phyloP scores from a whole-genome alignment of 2,888 invertebrate species.

The Andrena haemorrhoa region DNA sequence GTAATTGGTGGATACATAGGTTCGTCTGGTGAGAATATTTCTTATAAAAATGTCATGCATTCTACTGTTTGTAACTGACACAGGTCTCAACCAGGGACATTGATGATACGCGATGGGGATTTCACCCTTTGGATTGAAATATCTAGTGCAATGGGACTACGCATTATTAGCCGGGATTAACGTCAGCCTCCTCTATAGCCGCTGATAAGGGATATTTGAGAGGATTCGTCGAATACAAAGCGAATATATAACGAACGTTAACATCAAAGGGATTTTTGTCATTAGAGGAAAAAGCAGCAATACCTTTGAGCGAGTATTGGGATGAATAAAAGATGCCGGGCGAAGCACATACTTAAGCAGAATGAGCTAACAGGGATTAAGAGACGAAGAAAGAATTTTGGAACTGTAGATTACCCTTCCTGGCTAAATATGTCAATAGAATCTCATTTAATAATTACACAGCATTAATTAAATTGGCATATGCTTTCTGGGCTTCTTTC shows the following conservation, averaged over 20 bases:
- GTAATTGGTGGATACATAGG: no score
- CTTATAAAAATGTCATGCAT: not conserved
- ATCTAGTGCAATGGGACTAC: constrained; percentile 22
- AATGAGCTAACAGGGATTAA: not conserved
- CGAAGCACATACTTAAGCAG: not conserved
- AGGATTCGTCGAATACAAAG: constrained; percentile 54
- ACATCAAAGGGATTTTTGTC: constrained; percentile 53
- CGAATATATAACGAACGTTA: constrained; percentile 58
- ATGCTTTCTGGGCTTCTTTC: no score
- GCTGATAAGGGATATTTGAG: constrained; percentile 51
- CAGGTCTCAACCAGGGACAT: constrained; percentile 3
- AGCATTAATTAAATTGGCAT: no score
- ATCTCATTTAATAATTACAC: no score
- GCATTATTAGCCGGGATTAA: constrained; percentile 59
- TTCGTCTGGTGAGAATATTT: constrained; percentile 11
- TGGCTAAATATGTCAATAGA: not conserved
- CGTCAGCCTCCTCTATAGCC: constrained; percentile 20
- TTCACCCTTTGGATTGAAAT: constrained; percentile 27
- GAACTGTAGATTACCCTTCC: not conserved
- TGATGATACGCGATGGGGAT: constrained; percentile 33
- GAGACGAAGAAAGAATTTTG: not conserved
- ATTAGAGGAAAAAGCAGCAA: constrained; percentile 22
- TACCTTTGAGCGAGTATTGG: constrained; percentile 24
- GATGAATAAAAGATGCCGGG: constrained; percentile 35
- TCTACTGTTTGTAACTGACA: not conserved